Evolutionary conservation across 2,888 invertebrate species (phyloP).

Genomic region (Anagyrus pseudococci): DNA sequence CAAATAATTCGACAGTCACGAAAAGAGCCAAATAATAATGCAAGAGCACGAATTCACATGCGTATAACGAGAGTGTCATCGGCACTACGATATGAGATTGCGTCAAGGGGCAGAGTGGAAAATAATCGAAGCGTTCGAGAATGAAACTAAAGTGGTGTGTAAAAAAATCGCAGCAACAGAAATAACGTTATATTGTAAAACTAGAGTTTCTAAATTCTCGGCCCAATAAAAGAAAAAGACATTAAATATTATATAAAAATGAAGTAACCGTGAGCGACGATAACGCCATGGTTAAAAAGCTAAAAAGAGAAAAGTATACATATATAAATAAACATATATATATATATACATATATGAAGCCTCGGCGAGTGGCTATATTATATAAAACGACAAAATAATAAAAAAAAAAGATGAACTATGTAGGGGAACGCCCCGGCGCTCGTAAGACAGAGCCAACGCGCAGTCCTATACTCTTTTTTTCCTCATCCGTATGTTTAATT

Average conservation of each 20-base stretch:
- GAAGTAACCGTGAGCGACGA: slow-evolving; percentile 7
- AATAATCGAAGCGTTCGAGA: too few relatives aligned
- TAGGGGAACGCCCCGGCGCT: slow-evolving; percentile 28
- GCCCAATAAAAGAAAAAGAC: slow-evolving; percentile 41
- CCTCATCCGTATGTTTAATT: not conserved
- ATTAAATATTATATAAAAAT: slow-evolving; percentile 4
- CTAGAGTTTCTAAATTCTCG: slow-evolving; percentile 51
- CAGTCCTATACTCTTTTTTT: not conserved
- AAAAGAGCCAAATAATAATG: too few relatives aligned
- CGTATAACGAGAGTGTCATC: too few relatives aligned
- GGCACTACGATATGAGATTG: too few relatives aligned
- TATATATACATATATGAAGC: slow-evolving; percentile 31
- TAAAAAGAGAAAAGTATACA: slow-evolving; percentile 27
- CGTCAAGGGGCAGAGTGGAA: too few relatives aligned
- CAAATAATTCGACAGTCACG: too few relatives aligned
- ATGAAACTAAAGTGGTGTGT: not conserved
- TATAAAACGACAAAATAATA: slow-evolving; percentile 50
- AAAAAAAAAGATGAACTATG: slow-evolving; percentile 30
- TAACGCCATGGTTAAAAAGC: slow-evolving; percentile 24
- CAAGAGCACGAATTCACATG: too few relatives aligned
- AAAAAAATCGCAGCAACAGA: not conserved
- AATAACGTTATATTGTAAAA: slow-evolving; percentile 40
- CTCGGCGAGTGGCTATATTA: slow-evolving; percentile 48
- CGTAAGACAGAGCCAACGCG: not conserved
- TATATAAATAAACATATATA: slow-evolving; percentile 36